phyloP scores from a whole-genome alignment of 2,113 vertebrate genomes.

The Zosterops japonicus region DNA sequence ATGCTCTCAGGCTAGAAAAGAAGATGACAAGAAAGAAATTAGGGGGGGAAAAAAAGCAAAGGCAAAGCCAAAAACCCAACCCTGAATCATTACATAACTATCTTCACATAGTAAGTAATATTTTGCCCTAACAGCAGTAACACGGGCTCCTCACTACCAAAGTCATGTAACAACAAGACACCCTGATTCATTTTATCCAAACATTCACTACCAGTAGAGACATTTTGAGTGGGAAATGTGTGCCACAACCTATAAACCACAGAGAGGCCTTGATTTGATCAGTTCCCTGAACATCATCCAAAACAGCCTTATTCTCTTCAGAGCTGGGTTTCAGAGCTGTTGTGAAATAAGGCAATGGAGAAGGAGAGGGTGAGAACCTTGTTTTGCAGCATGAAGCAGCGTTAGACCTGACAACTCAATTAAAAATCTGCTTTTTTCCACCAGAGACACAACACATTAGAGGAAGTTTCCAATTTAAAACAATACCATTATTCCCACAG shows the following conservation, averaged over 20 bases:
- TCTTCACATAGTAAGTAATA: not conserved
- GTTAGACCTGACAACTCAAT: constrained; percentile 4
- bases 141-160: not conserved
- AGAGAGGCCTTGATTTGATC: constrained; percentile 5
- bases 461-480: not conserved
- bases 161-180: not conserved
- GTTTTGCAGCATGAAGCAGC: not conserved
- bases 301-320: not conserved
- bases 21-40: not conserved
- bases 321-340: not conserved
- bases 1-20: not conserved
- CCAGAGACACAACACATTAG: not conserved
- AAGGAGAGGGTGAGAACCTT: constrained; percentile 28
- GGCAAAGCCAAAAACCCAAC: not conserved
- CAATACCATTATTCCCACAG: not conserved
- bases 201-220: not conserved
- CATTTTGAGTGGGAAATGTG: not conserved
- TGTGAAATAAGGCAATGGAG: not conserved
- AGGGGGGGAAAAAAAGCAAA: not conserved
- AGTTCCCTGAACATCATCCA: not conserved
- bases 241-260: constrained; percentile 16
- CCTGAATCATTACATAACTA: not conserved
- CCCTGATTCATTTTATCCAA: not conserved
- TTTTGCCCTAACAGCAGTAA: not conserved
- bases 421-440: not conserved